Evolutionary conservation across 2,797 vertebrate species (phyloP).

Genomic region (Sebastes iracundus): DNA sequence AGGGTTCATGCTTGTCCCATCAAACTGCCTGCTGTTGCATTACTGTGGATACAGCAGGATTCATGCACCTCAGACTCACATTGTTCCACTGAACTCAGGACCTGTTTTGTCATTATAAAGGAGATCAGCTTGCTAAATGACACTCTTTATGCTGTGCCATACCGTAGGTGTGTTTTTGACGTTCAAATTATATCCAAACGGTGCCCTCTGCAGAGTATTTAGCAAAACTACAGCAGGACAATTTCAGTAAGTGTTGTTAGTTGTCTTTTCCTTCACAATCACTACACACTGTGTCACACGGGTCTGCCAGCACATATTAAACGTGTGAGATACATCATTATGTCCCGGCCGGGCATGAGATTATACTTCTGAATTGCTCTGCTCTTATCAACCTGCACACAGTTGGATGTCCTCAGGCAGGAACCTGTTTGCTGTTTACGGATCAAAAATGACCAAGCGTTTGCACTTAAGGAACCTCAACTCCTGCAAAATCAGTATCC

Average conservation of each 20-base stretch:
- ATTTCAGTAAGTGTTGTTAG: not conserved
- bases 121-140: not conserved
- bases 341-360: not conserved
- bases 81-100: not conserved
- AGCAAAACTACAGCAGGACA: slow-evolving; percentile 33
- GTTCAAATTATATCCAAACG: slow-evolving; percentile 16
- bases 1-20: not conserved
- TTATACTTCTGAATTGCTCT: not conserved
- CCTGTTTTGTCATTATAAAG: not conserved
- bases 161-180: not conserved
- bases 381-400: not conserved
- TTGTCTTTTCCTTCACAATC: not conserved
- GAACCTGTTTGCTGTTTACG: not conserved
- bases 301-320: not conserved
- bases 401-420: not conserved
- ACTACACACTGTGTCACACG: not conserved
- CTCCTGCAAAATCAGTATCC: not conserved
- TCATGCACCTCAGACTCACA: slow-evolving; percentile 5
- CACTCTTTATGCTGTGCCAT: not conserved
- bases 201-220: slow-evolving; percentile 65
- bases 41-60: not conserved
- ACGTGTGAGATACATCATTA: not conserved
- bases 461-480: not conserved
- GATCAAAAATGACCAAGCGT: not conserved
- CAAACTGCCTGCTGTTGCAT: not conserved